Evolutionary conservation across 2,113 vertebrate species (phyloP).

Genomic region (Peromyscus maniculatus): DNA sequence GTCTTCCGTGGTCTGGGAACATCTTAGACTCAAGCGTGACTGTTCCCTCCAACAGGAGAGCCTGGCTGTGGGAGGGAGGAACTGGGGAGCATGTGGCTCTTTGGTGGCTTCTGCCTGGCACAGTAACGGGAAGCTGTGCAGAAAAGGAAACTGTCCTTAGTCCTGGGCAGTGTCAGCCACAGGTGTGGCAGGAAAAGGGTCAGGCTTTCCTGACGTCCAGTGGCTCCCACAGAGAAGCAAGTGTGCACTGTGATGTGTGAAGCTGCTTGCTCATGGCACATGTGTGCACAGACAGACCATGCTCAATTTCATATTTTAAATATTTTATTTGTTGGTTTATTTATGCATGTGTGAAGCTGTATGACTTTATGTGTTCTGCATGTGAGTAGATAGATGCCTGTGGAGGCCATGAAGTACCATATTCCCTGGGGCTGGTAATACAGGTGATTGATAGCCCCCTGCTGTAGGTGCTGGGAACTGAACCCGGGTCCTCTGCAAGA

Average conservation of each 20-base stretch:
- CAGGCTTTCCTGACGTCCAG: neutral
- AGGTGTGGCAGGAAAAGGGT: neutral
- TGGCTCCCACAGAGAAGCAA: rapidly evolving
- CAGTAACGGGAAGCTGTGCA: neutral
- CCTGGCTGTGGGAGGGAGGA: neutral
- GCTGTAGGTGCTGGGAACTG: neutral
- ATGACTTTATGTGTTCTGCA: neutral
- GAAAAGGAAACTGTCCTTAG: neutral
- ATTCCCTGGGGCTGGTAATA: neutral
- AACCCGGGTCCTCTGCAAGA: neutral
- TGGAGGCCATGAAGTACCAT: neutral
- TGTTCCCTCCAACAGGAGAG: neutral
- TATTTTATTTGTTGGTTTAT: neutral
- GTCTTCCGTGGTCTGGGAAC: neutral
- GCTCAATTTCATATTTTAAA: neutral
- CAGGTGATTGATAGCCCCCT: neutral
- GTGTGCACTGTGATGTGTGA: neutral
- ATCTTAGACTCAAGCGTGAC: neutral
- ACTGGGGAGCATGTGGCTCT: neutral
- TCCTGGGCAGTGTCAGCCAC: neutral
- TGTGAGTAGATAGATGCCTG: neutral
- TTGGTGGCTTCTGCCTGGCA: neutral
- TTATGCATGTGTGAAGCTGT: neutral
- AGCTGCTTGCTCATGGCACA: neutral
- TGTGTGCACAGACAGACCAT: too few species aligned